A percentile compares a stretch with the other conserved stretches of the same genome.
phyloP scores from a whole-genome alignment of 1,140 invertebrate genomes.

The Scaptomyza montana region DNA sequence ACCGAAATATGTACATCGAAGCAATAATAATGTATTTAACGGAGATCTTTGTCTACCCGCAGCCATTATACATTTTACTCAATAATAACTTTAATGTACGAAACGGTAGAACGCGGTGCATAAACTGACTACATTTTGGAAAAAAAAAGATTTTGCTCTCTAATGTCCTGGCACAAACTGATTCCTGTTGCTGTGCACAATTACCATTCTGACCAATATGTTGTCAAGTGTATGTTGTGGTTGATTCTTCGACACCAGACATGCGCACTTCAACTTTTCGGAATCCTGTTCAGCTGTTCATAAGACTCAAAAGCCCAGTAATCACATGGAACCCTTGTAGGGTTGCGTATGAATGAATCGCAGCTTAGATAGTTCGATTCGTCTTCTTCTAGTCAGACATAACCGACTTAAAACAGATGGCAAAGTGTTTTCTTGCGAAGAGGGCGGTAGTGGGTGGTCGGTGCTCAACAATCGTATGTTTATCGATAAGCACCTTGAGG shows the following conservation, averaged over 20 bases:
- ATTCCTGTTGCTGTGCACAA: constrained; percentile 67
- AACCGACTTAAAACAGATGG: too few relatives aligned
- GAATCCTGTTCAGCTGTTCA: constrained; percentile 24
- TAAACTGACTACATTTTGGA: neutral
- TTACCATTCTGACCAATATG: constrained; percentile 35
- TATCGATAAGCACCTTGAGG: too few relatives aligned
- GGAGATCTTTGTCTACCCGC: constrained; percentile 8
- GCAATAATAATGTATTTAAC: constrained; percentile 11
- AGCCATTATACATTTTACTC: constrained; percentile 13
- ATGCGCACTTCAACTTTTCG: constrained; percentile 53
- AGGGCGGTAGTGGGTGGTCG: too few relatives aligned
- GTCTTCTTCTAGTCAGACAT: too few relatives aligned
- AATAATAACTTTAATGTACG: constrained; percentile 15
- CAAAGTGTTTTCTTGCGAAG: too few relatives aligned
- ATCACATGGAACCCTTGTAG: neutral
- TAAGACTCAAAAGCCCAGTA: neutral
- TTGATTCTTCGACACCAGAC: constrained; percentile 21
- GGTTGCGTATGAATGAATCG: too few relatives aligned
- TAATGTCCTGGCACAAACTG: constrained; percentile 61
- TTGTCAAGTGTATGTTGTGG: constrained; percentile 18
- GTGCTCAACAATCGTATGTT: too few relatives aligned
- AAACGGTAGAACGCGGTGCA: constrained; percentile 1
- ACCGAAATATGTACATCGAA: constrained; percentile 4
- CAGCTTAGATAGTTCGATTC: too few relatives aligned
- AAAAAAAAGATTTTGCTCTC: constrained; percentile 16